Base-by-base conservation (phyloP, 64 coral and sea anemone species). In the Dendronephthya gigantea region DNA sequence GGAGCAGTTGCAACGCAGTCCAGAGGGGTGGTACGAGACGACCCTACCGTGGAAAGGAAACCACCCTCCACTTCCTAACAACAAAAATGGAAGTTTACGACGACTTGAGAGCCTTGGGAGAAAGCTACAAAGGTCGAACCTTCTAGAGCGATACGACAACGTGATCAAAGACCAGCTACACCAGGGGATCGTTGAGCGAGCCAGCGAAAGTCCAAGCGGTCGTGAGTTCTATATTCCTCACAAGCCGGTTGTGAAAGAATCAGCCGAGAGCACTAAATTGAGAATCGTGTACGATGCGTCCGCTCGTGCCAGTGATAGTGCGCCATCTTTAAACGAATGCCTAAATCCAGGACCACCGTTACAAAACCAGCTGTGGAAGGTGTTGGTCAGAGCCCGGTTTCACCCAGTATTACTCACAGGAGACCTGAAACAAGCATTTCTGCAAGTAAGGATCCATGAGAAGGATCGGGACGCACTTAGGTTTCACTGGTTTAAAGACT, bases 291-390 rank as follows among this genome's bases (percentile, higher is more conserved):
- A 90, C 33, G 89, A 90, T 45, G 89, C 58, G 23, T 87, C 90
- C 8, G 81, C 90, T 47, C 50, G 56, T 9, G 90, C 90, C 15
- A 35, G 34, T 22, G 58, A 43, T 0, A 72, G 40, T 22, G 32
- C 90, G 38, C 90, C 85, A 10, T 91, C 90, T 1, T 56, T 91
- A 11, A 87, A 87, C 39, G 90, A 91, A 11, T 91, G 81, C 41
- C 66, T 91, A 30, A 74, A 91, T 49, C 50, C 90, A 30, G 85
- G 90, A 23, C 85, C 90, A 32, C 90, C 84, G 9, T 66, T 87
- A 12, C 90, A 87, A 30, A 91, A 87, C 40, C 74, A 72, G 52
- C 28, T 91, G 23, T 91, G 32, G 35, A 51, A 69, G 19, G 59
- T 87, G 19, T 25, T 74, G 17, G 84, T 51, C 16, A 35, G 89